Conservation (phyloP, 1,140 invertebrate genomes). For the Antheraea pernyi region DNA sequence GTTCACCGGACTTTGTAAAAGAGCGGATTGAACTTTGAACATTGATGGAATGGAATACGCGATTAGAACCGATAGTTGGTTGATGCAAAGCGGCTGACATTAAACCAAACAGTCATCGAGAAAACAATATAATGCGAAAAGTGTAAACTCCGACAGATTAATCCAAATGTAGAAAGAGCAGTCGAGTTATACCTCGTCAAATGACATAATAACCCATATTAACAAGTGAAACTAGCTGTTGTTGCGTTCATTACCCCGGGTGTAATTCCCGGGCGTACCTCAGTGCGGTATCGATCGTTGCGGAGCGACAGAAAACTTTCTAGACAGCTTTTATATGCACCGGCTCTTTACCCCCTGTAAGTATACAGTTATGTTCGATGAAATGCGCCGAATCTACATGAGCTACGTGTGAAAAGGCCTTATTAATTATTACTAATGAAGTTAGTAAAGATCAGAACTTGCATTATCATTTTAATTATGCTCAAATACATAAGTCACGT, state of each 20-base stretch:
- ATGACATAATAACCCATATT: slow-evolving; percentile 77
- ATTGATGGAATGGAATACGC: no score
- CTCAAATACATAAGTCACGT: no score
- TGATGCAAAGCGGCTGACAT: no score
- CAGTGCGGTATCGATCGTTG: slow-evolving; percentile 67
- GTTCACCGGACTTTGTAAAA: no score
- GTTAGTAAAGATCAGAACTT: not conserved
- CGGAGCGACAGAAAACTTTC: slow-evolving; percentile 78
- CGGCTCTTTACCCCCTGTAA: slow-evolving; percentile 57
- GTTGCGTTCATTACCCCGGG: slow-evolving; percentile 58
- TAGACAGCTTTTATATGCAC: slow-evolving; percentile 80
- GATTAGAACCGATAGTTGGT: no score
- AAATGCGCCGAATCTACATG: slow-evolving; percentile 31
- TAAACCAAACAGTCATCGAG: no score
- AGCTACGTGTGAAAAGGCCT: slow-evolving; percentile 12
- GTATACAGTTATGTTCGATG: slow-evolving; percentile 41
- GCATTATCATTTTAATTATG: not conserved
- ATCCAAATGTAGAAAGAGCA: slow-evolving; percentile 18
- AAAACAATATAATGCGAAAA: no score
- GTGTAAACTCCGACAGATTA: not conserved
- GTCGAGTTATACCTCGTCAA: slow-evolving; percentile 22
- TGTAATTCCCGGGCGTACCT: slow-evolving; percentile 57
- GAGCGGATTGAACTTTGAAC: no score
- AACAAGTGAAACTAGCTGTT: slow-evolving; percentile 57
- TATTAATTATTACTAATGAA: slow-evolving; percentile 38